Base-by-base conservation (phyloP, 2,113 vertebrate genomes). In the Pleuronectes platessa region DNA sequence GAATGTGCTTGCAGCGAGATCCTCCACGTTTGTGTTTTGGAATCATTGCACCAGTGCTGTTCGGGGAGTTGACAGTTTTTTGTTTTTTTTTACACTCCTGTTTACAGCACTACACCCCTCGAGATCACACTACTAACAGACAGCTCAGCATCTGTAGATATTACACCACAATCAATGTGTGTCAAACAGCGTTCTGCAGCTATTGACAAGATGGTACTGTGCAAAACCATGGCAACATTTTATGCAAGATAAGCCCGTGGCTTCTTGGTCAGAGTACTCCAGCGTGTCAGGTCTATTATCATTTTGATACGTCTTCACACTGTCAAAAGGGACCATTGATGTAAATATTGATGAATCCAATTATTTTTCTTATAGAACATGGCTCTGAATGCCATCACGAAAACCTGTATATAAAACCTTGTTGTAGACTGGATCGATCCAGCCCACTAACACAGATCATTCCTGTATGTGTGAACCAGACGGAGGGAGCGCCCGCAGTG, bases 241-340 rank as follows among this genome's bases (percentile, higher is more conserved):
- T 91, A 92, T 91, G 90, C 89, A 93, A 93, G 78, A 78, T 86
- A 42, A 86, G 63, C 62, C 26, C 4, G 18, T 20, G 72, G 76
- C 66, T 78, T 78, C 72, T 83, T 67, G 69, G 80, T 85, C 58
- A 81, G 74, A 78, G 51, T 56, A 78, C 54, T 74, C 63, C 4
- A 79, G 81, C 24, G n/a, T 75, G 83, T 85, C 84, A 85, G 61
- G 75, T 91, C 4, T 85, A 27, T 68, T 82, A 42, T 86, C 55
- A 79, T 81, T 83, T 73, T 89, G 72, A 86, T 87, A 84, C 82
- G 66, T 74, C 60, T 73, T 83, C 74, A 82, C 74, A 82, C 68
- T 75, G 56, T 89, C 84, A 83, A 84, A 62, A 70, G 81, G 86
- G 85, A 88, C 85, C 85, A 90, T 26, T 61, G 59, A 68, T 85